Evolutionary conservation across 2,888 invertebrate species (phyloP).

Genomic region (Sicus ferrugineus): DNA sequence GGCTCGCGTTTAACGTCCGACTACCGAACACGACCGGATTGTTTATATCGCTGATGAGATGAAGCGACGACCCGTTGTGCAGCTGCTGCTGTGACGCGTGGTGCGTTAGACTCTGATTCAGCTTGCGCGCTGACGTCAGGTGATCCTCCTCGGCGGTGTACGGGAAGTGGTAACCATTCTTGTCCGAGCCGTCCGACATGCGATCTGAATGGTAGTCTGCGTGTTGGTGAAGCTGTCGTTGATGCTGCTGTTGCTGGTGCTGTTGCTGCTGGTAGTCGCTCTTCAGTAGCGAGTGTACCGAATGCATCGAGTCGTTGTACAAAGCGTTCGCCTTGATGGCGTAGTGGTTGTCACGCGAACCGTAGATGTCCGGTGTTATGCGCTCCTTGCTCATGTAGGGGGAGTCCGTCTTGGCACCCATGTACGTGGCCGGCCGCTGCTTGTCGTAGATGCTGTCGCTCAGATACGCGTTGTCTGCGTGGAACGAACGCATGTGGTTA

Average conservation of each 20-base stretch:
- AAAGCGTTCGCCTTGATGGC: constrained; percentile 58
- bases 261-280: constrained; percentile 65
- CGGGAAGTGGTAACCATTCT: constrained; percentile 84
- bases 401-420: constrained; percentile 58
- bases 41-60: constrained; percentile 66
- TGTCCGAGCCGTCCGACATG: constrained; percentile 76
- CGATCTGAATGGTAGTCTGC: constrained; percentile 67
- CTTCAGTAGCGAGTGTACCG: constrained; percentile 63
- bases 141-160: constrained; percentile 86
- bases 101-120: constrained; percentile 49
- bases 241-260: constrained; percentile 57
- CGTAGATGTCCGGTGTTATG: constrained; percentile 63
- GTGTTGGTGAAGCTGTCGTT: constrained; percentile 57
- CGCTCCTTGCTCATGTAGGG: constrained; percentile 64
- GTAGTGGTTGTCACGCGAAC: constrained; percentile 60
- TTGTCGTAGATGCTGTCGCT: constrained; percentile 64
- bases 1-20: constrained; percentile 54
- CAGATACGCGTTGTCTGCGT: constrained; percentile 59
- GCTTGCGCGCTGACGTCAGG: constrained; percentile 62
- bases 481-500: constrained; percentile 62
- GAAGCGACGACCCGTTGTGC: constrained; percentile 30
- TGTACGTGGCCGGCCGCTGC: constrained; percentile 48
- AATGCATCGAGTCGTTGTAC: constrained; percentile 60
- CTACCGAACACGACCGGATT: constrained; percentile 65
- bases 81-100: constrained; percentile 52